phyloP scores from a whole-genome alignment of 2,113 vertebrate species.

The Salminus brasiliensis region DNA sequence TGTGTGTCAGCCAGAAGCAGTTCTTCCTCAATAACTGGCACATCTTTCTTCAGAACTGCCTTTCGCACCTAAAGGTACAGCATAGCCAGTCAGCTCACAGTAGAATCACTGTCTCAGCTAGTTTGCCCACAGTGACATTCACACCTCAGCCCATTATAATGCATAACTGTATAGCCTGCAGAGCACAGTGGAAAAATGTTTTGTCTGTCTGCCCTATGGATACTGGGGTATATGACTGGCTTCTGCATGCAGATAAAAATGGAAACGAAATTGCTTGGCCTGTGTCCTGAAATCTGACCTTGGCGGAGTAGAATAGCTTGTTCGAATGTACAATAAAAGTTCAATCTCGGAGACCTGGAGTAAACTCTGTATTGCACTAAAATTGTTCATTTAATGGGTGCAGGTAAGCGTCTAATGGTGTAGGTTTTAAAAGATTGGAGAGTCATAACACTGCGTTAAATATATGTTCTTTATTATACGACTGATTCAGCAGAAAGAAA shows the following conservation, averaged over 20 bases:
- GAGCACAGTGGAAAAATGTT: not conserved
- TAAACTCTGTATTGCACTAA: too few species aligned
- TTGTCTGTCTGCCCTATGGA: not conserved
- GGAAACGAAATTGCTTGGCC: not conserved
- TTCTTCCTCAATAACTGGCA: constrained; percentile 99
- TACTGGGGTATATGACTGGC: not conserved
- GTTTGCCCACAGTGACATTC: not conserved
- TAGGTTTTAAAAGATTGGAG: too few species aligned
- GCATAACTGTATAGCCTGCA: not conserved
- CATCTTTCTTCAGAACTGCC: constrained; percentile 99
- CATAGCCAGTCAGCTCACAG: not conserved
- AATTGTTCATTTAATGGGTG: too few species aligned
- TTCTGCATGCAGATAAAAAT: not conserved
- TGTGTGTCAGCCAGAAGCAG: constrained; percentile 99
- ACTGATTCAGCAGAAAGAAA: too few species aligned
- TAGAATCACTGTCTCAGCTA: not conserved
- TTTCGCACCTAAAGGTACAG: constrained; percentile 98
- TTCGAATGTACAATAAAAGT: too few species aligned
- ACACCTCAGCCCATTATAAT: not conserved
- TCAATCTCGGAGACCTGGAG: too few species aligned
- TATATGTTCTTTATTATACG: too few species aligned
- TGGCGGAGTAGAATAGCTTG: too few species aligned
- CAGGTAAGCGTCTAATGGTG: too few species aligned
- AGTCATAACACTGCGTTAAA: too few species aligned
- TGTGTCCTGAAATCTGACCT: not conserved